Evolutionary conservation across 2,888 invertebrate species (phyloP).

Genomic region (Cistogaster globosa): DNA sequence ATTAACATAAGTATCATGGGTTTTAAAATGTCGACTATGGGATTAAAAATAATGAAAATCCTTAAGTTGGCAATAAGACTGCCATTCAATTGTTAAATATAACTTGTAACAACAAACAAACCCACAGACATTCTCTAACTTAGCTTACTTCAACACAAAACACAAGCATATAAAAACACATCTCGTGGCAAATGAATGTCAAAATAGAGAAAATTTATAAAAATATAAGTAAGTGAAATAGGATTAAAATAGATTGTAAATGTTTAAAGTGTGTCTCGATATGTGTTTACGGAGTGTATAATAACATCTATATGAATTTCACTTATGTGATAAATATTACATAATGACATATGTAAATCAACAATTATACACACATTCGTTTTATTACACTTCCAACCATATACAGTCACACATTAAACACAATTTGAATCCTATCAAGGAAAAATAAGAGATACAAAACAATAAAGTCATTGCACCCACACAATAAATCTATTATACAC

Average conservation of each 20-base stretch:
- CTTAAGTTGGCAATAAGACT: constrained; percentile 72
- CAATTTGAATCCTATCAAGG: constrained; percentile 37
- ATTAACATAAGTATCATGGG: constrained; percentile 61
- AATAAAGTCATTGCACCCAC: constrained; percentile 69
- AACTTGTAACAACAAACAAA: constrained; percentile 41
- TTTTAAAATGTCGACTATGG: constrained; percentile 62
- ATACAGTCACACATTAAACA: constrained; percentile 35
- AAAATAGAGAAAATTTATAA: constrained; percentile 59
- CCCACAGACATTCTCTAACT: constrained; percentile 3
- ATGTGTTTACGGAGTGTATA: constrained; percentile 25
- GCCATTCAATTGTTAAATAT: constrained; percentile 70
- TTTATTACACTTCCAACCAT: background rate
- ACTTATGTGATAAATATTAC: constrained; percentile 42
- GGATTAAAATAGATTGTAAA: constrained; percentile 60
- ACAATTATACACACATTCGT: background rate
- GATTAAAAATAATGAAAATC: constrained; percentile 66
- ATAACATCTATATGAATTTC: constrained; percentile 46
- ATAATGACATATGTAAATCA: constrained; percentile 21
- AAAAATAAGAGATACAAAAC: constrained; percentile 36
- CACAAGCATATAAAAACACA: background rate
- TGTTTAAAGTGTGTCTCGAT: constrained; percentile 25
- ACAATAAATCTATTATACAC: constrained; percentile 37
- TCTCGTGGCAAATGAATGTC: constrained; percentile 64
- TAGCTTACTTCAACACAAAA: no score
- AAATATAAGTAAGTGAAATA: constrained; percentile 60